Base-by-base conservation (phyloP, 2,113 vertebrate genomes). In the Sinocyclocheilus grahami region DNA sequence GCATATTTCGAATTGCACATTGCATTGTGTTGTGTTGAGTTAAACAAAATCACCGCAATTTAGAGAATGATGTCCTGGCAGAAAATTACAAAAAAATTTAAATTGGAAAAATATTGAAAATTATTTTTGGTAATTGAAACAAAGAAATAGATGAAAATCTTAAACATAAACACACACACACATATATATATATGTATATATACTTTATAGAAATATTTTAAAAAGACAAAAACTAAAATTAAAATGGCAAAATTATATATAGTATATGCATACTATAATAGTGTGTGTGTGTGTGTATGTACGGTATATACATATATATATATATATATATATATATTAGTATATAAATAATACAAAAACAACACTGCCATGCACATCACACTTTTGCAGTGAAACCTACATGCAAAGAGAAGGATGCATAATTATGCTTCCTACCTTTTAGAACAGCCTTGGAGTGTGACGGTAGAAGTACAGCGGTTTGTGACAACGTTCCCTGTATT, bases 401-500 rank as follows among this genome's bases (percentile, higher is more conserved):
- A 72, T 1, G 4, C 33, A 72, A 22, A n/a, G n/a, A 22, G 37
- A 74, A 74, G 71, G 18, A 11, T 22, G 27, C 30, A 33, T 71
- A 53, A 33, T 55, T 33, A n/a, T 39, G 48, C 11, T 14, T 30
- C 18, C 46, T 39, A 37, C 2, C 27, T 39, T 72, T n/a, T 8
- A 27, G 18, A 58, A n/a, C 42, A 72, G 67, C n/a, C 13, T 67
- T 51, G 20, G 51, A 76, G 16, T 16, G 20, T 72, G 5, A 84
- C 3, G 13, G n/a, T n/a, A 42, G 71, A 42, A 53, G 51, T 58
- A n/a, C 12, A 8, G 42, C 42, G 10, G n/a, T 78, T 24, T 39
- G 81, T 85, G 84, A 58, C 82, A 63, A n/a, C 20, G 11, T 83
- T 65, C 27, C 11, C 10, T 39, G 53, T 63, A 74, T 88, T 58